Evolutionary conservation across 1,140 invertebrate genomes (phyloP), one percentile per base, ranked within the genome.

Genomic region (Cotesia typhae): DNA sequence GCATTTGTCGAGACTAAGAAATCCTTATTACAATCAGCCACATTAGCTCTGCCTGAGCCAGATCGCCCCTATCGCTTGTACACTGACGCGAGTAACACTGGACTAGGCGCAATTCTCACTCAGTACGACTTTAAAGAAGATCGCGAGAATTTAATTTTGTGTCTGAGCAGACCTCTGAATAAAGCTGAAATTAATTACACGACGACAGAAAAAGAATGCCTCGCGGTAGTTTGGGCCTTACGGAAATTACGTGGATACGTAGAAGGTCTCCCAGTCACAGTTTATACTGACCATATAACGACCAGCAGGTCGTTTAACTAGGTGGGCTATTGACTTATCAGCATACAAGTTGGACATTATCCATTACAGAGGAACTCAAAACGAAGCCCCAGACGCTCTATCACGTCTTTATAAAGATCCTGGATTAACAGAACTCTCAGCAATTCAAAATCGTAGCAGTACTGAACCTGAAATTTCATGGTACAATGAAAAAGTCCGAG

Each of bases 141-240:
- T 20, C 14, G 28, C 0, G 59, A 61, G 4, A 20, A 6, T 20
- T 61, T 20, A 14, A 35, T 61, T 3, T 3, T 36, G 17, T 20
- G 9, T 61, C 10, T 61, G 10, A 61, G 59, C 28, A 61, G 59
- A 36, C 28, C 59, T 9, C 59, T 61, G 28, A 61, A 20, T 35
- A 61, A 36, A 36, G 28, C 5, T 1, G 20, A 61, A 35, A 20
- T 5, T 5, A 61, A 61, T 61, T 61, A 61, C 17, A 61, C 59
- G 3, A 61, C 59, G 20, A 61, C 59, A 10, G 59, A 61, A 12
- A 61, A 61, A 12, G 28, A 61, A 61, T 61, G 59, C 59, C 28
- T 61, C 4, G 20, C 17, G n/a, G 59, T 61, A 7, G 28, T 61
- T 14, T 61, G 59, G 59, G 59, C 59, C 10, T 35, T 7, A 10